Percentiles rank a stretch among this genome's conserved stretches.
phyloP scores from a whole-genome alignment of 2,888 invertebrate genomes.

The Hirtodrosophila alboralis region DNA sequence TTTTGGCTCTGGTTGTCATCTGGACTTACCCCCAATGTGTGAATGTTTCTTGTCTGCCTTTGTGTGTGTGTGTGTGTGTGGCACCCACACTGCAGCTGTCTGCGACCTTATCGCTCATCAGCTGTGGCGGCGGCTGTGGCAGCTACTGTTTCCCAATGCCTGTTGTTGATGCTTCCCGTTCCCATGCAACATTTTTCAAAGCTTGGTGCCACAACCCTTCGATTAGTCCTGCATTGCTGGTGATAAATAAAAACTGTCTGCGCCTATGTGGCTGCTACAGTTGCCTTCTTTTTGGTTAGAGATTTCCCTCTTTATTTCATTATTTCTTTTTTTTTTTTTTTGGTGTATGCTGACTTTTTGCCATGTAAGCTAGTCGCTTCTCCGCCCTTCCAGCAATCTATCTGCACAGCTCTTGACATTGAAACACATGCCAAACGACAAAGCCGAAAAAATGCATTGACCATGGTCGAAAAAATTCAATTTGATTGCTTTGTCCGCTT shows the following conservation, averaged over 20 bases:
- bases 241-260: conserved; percentile 81
- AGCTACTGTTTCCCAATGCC: conserved; percentile 23
- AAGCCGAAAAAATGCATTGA: conserved; percentile 23
- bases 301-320: conserved; percentile 3
- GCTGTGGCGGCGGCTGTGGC: conserved; percentile 54
- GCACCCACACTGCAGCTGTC: conserved; percentile 61
- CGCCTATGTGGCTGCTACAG: conserved; percentile 67
- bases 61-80: not conserved
- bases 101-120: conserved; percentile 76
- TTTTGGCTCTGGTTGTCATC: conserved; percentile 57
- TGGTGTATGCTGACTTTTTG: conserved; percentile 58
- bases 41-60: conserved; percentile 21
- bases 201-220: not conserved
- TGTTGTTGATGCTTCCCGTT: conserved; percentile 26
- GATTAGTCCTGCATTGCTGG: conserved; percentile 36
- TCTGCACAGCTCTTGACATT: conserved; percentile 34
- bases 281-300: conserved; percentile 30
- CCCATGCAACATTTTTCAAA: not conserved
- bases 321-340: conserved; percentile 7
- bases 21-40: conserved; percentile 46
- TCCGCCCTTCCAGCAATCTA: not conserved
- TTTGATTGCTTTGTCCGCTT: conserved; percentile 64
- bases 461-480: conserved; percentile 58
- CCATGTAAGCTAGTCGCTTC: conserved; percentile 54
- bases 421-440: conserved; percentile 55